A percentile compares a stretch with the other conserved stretches of the same genome.
These are phyloP conservation scores for Clarias batrachus DNA, from an alignment of 2,113 vertebrate genomes.

Conservation along the genomic window DNA sequence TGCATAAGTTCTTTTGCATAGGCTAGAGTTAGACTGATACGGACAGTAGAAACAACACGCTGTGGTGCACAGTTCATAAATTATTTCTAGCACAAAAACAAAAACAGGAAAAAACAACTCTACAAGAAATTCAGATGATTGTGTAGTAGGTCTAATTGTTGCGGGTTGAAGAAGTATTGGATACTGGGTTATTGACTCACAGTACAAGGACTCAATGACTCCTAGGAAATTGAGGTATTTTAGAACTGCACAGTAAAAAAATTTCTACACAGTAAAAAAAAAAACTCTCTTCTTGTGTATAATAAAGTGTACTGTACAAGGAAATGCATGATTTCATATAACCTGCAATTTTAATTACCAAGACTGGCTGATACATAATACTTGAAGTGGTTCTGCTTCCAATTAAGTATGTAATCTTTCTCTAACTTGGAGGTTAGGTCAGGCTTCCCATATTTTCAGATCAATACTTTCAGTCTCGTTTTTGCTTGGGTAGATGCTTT, in stretches of 20 bases:
- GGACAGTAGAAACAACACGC: slow-evolving; percentile 62
- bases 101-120: slow-evolving; percentile 17
- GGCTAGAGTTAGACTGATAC: slow-evolving; percentile 53
- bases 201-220: background rate
- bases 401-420: too few species aligned
- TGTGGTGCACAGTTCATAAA: slow-evolving; percentile 62
- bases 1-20: slow-evolving; percentile 64
- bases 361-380: background rate
- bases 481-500: too few species aligned
- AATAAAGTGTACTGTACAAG: background rate
- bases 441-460: too few species aligned
- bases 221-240: background rate
- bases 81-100: slow-evolving; percentile 49
- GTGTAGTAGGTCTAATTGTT: slow-evolving; percentile 16
- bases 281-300: background rate
- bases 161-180: background rate
- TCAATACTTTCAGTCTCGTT: too few species aligned
- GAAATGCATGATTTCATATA: background rate
- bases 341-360: background rate
- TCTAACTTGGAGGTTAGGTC: background rate
- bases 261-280: background rate
- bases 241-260: background rate
- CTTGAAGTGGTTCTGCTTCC: too few species aligned
- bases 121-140: slow-evolving; percentile 53
- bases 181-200: background rate